Evolutionary conservation across 2,113 vertebrate genomes (phyloP).

Genomic region (Lepus europaeus): DNA sequence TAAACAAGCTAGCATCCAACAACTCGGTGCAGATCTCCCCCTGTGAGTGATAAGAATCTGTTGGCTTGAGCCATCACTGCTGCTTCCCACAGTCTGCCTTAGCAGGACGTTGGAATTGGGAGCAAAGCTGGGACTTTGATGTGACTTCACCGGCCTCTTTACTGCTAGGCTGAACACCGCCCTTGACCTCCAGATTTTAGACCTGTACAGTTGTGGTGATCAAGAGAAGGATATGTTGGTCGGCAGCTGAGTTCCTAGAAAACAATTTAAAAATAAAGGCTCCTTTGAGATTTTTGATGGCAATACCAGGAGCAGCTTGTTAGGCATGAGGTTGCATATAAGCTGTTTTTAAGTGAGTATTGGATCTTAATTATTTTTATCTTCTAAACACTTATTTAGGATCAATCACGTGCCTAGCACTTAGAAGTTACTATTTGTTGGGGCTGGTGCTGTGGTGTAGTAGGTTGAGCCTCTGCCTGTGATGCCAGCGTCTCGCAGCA

Average conservation of each 20-base stretch:
- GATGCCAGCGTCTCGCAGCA: too few species aligned
- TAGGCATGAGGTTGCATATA: not conserved
- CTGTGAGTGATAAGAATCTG: too few species aligned
- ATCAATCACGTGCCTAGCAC: not conserved
- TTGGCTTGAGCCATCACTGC: too few species aligned
- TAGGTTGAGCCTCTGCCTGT: too few species aligned
- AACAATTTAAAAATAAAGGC: slow-evolving; percentile 33
- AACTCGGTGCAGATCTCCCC: too few species aligned
- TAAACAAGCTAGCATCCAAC: too few species aligned
- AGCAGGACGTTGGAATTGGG: too few species aligned
- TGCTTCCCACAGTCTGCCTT: too few species aligned
- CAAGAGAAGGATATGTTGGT: slow-evolving; percentile 3
- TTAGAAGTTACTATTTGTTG: slow-evolving; percentile 14
- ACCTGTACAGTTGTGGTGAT: not conserved
- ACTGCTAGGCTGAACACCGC: too few species aligned
- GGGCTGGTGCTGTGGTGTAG: too few species aligned
- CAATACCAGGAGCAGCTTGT: not conserved
- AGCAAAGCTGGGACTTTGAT: too few species aligned
- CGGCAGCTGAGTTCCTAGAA: not conserved
- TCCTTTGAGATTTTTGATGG: not conserved
- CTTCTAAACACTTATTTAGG: not conserved
- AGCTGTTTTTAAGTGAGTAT: not conserved
- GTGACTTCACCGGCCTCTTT: too few species aligned
- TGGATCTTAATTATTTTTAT: not conserved
- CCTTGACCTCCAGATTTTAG: not conserved